phyloP scores from a whole-genome alignment of 1,140 invertebrate species.

The Drosophila carrolli region DNA sequence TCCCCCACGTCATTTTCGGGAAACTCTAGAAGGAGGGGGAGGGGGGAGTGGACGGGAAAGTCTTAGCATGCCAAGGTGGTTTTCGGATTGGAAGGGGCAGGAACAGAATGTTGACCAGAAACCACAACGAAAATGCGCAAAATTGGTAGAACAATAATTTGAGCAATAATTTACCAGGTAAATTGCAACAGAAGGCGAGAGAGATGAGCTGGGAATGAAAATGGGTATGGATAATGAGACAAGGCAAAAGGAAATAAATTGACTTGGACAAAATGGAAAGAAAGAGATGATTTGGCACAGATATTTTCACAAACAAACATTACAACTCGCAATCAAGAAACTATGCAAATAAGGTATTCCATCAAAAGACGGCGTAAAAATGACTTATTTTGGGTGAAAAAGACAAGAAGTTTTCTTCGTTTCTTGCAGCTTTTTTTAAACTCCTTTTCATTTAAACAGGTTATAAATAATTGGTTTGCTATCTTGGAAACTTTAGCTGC shows the following conservation, averaged over 20 bases:
- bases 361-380: background rate
- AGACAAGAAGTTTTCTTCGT: too few relatives aligned
- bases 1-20: background rate
- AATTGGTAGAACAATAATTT: slow-evolving; percentile 46
- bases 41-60: slow-evolving; percentile 1
- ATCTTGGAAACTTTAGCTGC: too few relatives aligned
- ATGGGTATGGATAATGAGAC: slow-evolving; percentile 16
- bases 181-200: slow-evolving; percentile 16
- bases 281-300: background rate
- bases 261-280: slow-evolving; percentile 1
- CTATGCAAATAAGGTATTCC: background rate
- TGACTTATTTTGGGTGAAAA: background rate
- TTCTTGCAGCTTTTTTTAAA: too few relatives aligned
- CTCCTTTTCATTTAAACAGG: too few relatives aligned
- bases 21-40: background rate
- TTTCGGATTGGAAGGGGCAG: slow-evolving; percentile 9
- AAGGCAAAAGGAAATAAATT: slow-evolving; percentile 10
- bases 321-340: background rate
- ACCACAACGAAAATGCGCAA: slow-evolving; percentile 41
- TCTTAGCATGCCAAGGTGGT: slow-evolving; percentile 35
- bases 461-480: too few relatives aligned
- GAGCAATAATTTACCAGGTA: slow-evolving; percentile 24
- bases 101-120: slow-evolving; percentile 37
- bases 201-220: slow-evolving; percentile 2
- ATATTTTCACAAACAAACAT: background rate